phyloP scores from a whole-genome alignment of 1,140 invertebrate genomes.

The Sycophila sp. region DNA sequence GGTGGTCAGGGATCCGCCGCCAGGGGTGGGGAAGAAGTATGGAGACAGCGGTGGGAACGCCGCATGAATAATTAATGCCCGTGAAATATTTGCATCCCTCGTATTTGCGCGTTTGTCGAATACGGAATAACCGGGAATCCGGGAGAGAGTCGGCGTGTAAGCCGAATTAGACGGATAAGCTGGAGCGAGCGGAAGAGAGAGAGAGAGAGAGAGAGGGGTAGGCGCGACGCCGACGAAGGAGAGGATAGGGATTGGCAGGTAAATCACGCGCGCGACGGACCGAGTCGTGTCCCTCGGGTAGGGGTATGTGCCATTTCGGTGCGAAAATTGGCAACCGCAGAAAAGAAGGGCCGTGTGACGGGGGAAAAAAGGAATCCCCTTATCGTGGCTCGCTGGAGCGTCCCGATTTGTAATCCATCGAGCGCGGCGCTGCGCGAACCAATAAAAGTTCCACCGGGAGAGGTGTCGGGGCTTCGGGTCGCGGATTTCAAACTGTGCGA shows the following conservation, averaged over 20 bases:
- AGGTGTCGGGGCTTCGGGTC: no score
- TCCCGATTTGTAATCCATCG: no score
- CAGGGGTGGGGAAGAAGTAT: neutral
- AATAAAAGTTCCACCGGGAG: no score
- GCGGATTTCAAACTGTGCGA: no score
- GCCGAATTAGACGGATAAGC: no score
- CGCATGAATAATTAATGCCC: constrained; percentile 46
- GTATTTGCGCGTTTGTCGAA: constrained; percentile 36
- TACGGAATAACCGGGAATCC: constrained; percentile 17
- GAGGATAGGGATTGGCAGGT: constrained; percentile 6
- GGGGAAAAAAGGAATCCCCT: no score
- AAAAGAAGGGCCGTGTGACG: no score
- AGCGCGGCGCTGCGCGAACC: no score
- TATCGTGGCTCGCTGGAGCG: no score
- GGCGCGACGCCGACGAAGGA: neutral
- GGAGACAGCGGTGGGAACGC: constrained; percentile 27
- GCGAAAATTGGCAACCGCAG: neutral
- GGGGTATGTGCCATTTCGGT: neutral
- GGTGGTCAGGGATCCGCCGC: no score
- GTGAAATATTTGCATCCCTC: constrained; percentile 41
- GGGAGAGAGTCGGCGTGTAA: neutral
- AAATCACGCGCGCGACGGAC: constrained; percentile 4
- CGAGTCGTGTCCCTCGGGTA: no score
- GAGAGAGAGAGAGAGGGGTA: neutral
- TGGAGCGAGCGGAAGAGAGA: neutral